Evolutionary conservation across 1,140 invertebrate species (phyloP), one percentile per base, ranked within the genome.

Genomic region (Drosophila pseudoobscura): DNA sequence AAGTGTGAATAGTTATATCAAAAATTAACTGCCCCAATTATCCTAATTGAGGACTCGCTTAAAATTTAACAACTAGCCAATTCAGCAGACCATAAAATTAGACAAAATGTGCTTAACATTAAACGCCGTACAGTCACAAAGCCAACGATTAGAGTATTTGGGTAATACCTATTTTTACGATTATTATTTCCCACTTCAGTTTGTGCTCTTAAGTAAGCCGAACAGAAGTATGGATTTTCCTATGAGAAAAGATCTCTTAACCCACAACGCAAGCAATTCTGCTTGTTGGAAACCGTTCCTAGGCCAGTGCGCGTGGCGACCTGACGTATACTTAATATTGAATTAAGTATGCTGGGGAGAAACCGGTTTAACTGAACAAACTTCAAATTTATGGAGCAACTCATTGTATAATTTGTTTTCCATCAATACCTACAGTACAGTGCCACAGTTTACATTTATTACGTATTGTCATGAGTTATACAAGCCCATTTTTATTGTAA

Each of bases 291-390:
- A 29, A 46, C 26, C 9, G 49, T 52, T 39, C 17, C 43, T 56
- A 50, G 49, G 50, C 60, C 49, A 80, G 72, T 65, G 71, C 45
- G 60, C 47, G 46, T 44, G 2, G 24, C 7, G 22, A 54, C 61
- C 43, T 20, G 50, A 15, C 72, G 78, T 80, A 80, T 80, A 80
- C 78, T 53, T 76, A 80, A 80, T 65, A 55, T 44, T 69, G 61
- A 31, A 44, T 39, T 41, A 60, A 50, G 58, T 45, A 31, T 24
- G 41, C 43, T 20, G n/a, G 43, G 26, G 17, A 29, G 50, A 60
- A 80, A 80, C 78, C 78, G 78, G 78, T 80, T 80, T 64, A 41
- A 15, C 56, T 44, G 26, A 58, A 57, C 56, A 17, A 72, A 43
- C 47, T 69, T 68, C 3, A 57, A 29, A 45, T 45, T 47, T 51